Conservation (phyloP, 2,113 vertebrate genomes). For the Actinemys pallida region DNA sequence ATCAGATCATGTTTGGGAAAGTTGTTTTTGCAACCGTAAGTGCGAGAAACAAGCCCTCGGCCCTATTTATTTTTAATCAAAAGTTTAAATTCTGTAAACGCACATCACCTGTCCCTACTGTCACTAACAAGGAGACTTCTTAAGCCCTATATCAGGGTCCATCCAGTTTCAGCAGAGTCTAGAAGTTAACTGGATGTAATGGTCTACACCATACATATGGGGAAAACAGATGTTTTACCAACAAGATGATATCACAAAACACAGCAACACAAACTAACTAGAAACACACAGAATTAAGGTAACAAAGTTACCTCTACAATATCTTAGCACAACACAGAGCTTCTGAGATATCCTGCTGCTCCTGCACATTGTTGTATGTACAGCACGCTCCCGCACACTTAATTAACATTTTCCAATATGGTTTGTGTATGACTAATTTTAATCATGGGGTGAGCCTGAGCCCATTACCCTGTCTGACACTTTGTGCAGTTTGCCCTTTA, state of each 20-base stretch:
- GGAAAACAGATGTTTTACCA: background rate
- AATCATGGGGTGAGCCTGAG: background rate
- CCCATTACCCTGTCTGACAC: background rate
- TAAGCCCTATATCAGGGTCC: rapidly evolving
- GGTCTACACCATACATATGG: rapidly evolving
- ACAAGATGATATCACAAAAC: background rate
- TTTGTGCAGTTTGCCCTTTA: background rate
- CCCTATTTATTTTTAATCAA: background rate
- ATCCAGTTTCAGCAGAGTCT: background rate
- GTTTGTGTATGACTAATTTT: background rate
- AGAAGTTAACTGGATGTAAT: background rate
- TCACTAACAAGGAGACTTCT: background rate
- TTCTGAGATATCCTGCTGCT: background rate
- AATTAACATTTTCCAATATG: background rate
- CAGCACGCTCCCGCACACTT: background rate
- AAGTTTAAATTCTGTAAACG: background rate
- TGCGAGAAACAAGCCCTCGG: background rate
- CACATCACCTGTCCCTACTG: background rate
- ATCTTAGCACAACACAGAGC: background rate
- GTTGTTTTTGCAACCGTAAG: background rate
- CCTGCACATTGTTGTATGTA: background rate
- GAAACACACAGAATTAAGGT: background rate
- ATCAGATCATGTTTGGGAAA: background rate
- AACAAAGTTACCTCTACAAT: background rate
- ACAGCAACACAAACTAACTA: background rate